Percentiles rank a stretch among this genome's conserved stretches.
These are phyloP conservation scores for Hoplostethus atlanticus DNA, from an alignment of 2,797 vertebrate genomes.

Conservation along the genomic window DNA sequence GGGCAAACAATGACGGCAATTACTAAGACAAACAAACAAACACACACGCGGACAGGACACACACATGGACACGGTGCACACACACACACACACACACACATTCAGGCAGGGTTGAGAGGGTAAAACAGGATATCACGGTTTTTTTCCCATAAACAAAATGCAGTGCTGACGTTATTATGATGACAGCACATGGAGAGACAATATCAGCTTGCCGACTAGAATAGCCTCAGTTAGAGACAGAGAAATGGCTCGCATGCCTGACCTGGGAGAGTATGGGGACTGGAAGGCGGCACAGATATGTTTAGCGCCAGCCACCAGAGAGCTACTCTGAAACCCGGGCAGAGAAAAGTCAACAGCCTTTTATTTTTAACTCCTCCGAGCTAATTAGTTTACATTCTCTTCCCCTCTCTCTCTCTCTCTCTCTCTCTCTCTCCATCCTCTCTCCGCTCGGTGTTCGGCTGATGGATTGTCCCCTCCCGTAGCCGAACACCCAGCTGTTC, in stretches of 20 bases:
- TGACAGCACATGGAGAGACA: constrained; percentile 13
- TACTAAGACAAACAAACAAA: constrained; percentile 29
- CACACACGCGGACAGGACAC: constrained; percentile 11
- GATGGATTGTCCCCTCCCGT: constrained; percentile 60
- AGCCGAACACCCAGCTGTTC: constrained; percentile 57
- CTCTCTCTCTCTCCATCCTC: constrained; percentile 27
- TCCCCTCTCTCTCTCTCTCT: constrained; percentile 2
- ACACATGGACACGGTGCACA: neutral
- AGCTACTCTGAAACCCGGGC: constrained; percentile 28
- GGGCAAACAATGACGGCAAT: constrained; percentile 44
- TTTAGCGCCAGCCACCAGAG: constrained; percentile 35
- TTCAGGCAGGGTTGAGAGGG: neutral
- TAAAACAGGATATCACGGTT: neutral
- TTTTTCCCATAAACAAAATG: constrained; percentile 1
- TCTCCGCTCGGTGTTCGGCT: constrained; percentile 59
- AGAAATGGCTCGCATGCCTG: constrained; percentile 16
- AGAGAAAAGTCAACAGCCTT: constrained; percentile 67
- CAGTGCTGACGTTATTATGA: constrained; percentile 19
- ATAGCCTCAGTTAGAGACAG: constrained; percentile 34
- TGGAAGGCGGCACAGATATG: constrained; percentile 19
- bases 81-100: constrained; percentile 6
- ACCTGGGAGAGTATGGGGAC: constrained; percentile 25
- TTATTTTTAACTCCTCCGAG: constrained; percentile 60
- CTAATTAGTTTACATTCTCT: constrained; percentile 73
- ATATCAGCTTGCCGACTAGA: constrained; percentile 32